Percentiles rank a stretch among this genome's conserved stretches.
Evolutionary conservation across 2,888 invertebrate genomes (phyloP).

Genomic region (Eupelmus urozonus): DNA sequence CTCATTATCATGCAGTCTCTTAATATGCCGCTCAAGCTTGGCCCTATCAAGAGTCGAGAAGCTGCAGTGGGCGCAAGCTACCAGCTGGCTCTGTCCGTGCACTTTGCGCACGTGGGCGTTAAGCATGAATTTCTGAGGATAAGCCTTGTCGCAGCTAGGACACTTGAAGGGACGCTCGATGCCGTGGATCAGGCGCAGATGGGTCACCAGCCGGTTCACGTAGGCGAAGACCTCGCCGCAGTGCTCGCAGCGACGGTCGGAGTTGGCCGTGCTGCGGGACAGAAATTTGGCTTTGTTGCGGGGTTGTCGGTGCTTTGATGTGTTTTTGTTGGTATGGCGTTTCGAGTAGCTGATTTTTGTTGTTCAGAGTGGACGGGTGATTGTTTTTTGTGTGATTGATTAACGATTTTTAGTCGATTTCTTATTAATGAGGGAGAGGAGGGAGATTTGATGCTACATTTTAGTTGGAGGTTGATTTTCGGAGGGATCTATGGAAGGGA

Average conservation of each 20-base stretch:
- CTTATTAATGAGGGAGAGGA: no score
- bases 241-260: conserved; percentile 67
- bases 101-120: conserved; percentile 71
- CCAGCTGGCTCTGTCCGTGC: conserved; percentile 67
- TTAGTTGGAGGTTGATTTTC: no score
- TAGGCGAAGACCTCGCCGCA: conserved; percentile 70
- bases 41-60: conserved; percentile 68
- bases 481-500: no score
- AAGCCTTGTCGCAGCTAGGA: conserved; percentile 67
- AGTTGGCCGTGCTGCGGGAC: conserved; percentile 58
- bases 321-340: no score
- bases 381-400: no score
- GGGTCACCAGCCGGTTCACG: conserved; percentile 69
- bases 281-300: background rate
- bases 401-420: no score
- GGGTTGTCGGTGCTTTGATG: background rate
- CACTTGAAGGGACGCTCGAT: conserved; percentile 72
- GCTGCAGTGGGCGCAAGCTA: conserved; percentile 66
- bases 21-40: conserved; percentile 68
- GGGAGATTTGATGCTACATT: no score
- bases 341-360: no score
- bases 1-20: conserved; percentile 63
- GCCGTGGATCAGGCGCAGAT: conserved; percentile 68
- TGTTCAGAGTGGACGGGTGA: no score
- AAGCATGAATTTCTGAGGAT: conserved; percentile 70